Evolutionary conservation across 2,888 invertebrate genomes (phyloP).

Genomic region (Bellardia bayeri): DNA sequence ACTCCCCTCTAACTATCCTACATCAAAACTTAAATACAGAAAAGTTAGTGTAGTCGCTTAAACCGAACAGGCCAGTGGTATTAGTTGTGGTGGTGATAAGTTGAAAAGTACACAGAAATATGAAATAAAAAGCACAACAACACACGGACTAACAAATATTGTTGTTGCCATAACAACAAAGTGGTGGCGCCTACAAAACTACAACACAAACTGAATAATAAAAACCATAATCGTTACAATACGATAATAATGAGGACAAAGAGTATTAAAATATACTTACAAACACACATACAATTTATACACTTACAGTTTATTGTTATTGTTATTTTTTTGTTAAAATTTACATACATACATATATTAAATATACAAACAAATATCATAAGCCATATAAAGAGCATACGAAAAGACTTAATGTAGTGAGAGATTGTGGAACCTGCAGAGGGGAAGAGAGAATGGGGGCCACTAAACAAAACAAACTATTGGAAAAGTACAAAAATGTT

Average conservation of each 20-base stretch:
- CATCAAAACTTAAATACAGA: not conserved
- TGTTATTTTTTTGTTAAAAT: not conserved
- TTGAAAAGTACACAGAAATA: constrained; percentile 27
- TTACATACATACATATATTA: constrained; percentile 8
- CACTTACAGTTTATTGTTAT: not conserved
- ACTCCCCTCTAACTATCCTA: not conserved
- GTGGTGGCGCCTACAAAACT: constrained; percentile 67
- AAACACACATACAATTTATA: not conserved
- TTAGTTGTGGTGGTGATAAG: constrained; percentile 6
- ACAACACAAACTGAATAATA: constrained; percentile 62
- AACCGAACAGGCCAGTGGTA: not conserved
- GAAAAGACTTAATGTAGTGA: not conserved
- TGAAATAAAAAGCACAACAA: not conserved
- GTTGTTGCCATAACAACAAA: constrained; percentile 66
- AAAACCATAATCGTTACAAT: constrained; percentile 67
- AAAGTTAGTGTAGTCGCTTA: not conserved
- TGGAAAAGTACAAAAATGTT: constrained; percentile 7
- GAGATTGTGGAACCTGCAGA: not conserved
- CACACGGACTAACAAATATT: not conserved
- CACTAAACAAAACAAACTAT: constrained; percentile 24
- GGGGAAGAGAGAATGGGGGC: not conserved
- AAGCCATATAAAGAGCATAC: constrained; percentile 5
- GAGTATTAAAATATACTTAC: constrained; percentile 50
- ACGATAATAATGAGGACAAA: constrained; percentile 68
- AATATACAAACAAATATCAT: constrained; percentile 9